Evolutionary conservation across 92 coral and sea anemone species (phyloP).

Genomic region (Porites rus): DNA sequence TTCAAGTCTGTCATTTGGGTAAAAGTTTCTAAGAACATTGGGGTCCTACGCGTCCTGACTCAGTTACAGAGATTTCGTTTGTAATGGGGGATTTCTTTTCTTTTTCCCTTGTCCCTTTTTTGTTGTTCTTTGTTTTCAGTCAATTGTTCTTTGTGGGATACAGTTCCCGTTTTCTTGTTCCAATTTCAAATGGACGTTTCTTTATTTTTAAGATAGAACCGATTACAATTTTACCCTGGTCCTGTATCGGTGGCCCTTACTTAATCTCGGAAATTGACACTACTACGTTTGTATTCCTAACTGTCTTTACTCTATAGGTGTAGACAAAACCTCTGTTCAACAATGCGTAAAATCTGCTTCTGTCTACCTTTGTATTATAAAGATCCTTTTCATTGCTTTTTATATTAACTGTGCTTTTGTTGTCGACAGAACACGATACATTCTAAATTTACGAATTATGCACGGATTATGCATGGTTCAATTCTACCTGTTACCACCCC

Average conservation of each 20-base stretch:
- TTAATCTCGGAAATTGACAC: too few species aligned
- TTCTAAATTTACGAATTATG: not conserved
- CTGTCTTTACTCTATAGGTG: too few species aligned
- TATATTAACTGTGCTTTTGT: not conserved
- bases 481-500: too few species aligned
- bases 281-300: too few species aligned
- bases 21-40: too few species aligned
- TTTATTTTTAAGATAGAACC: not conserved
- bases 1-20: not conserved
- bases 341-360: too few species aligned
- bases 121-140: not conserved
- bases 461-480: not conserved
- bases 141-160: constrained; percentile 3
- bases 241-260: too few species aligned
- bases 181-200: not conserved
- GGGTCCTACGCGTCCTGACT: too few species aligned
- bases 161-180: constrained; percentile 5
- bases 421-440: constrained; percentile 8
- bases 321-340: too few species aligned
- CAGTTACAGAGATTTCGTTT: too few species aligned
- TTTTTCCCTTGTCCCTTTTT: not conserved
- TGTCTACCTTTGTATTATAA: not conserved
- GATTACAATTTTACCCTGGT: not conserved
- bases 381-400: not conserved
- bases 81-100: too few species aligned